phyloP scores from a whole-genome alignment of 2,888 invertebrate genomes.

The Mamestra brassicae region DNA sequence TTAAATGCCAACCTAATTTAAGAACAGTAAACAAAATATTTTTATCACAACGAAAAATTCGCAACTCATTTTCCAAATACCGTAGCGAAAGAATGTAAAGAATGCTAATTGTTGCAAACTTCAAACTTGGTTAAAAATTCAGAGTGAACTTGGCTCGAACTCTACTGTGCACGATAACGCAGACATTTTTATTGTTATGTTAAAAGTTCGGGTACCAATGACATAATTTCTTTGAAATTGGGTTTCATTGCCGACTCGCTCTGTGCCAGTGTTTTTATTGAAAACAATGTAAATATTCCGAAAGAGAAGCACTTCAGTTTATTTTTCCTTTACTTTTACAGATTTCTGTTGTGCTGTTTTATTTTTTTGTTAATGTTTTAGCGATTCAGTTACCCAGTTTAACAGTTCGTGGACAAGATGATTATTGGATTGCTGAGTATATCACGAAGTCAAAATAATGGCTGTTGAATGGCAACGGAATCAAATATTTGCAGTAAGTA shows the following conservation, averaged over 20 bases:
- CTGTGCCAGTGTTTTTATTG: constrained; percentile 40
- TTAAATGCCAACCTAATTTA: not conserved
- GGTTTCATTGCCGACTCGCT: constrained; percentile 48
- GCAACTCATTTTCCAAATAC: constrained; percentile 39
- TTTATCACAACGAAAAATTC: constrained; percentile 34
- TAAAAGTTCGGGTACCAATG: constrained; percentile 59
- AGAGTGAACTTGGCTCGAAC: constrained; percentile 42
- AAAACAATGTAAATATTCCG: constrained; percentile 40
- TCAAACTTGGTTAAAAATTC: constrained; percentile 53
- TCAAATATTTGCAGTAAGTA: not conserved
- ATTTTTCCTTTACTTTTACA: constrained; percentile 21
- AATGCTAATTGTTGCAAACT: constrained; percentile 57
- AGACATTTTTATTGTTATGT: constrained; percentile 69
- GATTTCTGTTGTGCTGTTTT: constrained; percentile 24
- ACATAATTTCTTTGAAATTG: constrained; percentile 63
- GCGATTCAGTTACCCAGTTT: constrained; percentile 45
- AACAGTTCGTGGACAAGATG: not conserved
- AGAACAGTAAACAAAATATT: constrained; percentile 15
- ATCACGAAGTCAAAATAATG: not conserved
- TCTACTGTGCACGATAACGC: constrained; percentile 58
- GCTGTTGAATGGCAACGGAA: not conserved
- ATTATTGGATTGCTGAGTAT: constrained; percentile 6
- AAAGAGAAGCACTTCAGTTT: constrained; percentile 33
- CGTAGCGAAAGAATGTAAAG: constrained; percentile 46
- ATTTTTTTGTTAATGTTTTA: constrained; percentile 22